phyloP scores from a whole-genome alignment of 1,140 invertebrate species.

The Chionoecetes opilio region DNA sequence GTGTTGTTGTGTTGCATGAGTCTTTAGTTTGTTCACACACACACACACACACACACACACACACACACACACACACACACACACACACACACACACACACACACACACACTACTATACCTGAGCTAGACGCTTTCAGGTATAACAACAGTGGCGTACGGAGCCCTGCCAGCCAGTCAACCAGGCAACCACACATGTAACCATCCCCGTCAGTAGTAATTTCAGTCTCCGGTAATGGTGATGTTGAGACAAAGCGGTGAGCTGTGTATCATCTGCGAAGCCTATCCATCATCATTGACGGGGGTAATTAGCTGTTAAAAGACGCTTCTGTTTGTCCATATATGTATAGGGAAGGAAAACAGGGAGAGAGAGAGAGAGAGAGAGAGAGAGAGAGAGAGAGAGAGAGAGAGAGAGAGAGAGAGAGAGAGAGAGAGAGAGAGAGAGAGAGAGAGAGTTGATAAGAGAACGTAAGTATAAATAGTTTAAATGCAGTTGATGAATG shows the following conservation, averaged over 20 bases:
- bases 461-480: background rate
- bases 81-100: too few species aligned
- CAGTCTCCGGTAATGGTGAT: background rate
- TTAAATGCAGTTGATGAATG: too few species aligned
- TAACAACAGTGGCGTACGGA: background rate
- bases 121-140: too few species aligned
- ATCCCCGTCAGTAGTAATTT: background rate
- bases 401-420: background rate
- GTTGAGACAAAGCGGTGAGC: background rate
- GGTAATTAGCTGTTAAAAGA: background rate
- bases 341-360: background rate
- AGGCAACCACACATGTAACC: background rate
- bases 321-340: background rate
- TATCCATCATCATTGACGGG: background rate
- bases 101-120: too few species aligned
- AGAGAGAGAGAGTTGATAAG: background rate
- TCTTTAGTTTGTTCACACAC: too few species aligned
- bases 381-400: background rate
- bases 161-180: background rate
- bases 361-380: background rate
- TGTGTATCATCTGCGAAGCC: background rate
- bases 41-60: too few species aligned
- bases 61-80: too few species aligned
- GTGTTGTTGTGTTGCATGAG: too few species aligned
- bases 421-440: background rate